Percentiles rank a stretch among this genome's conserved stretches.
phyloP scores from a whole-genome alignment of 2,888 invertebrate species.

The Dryomyza anilis region DNA sequence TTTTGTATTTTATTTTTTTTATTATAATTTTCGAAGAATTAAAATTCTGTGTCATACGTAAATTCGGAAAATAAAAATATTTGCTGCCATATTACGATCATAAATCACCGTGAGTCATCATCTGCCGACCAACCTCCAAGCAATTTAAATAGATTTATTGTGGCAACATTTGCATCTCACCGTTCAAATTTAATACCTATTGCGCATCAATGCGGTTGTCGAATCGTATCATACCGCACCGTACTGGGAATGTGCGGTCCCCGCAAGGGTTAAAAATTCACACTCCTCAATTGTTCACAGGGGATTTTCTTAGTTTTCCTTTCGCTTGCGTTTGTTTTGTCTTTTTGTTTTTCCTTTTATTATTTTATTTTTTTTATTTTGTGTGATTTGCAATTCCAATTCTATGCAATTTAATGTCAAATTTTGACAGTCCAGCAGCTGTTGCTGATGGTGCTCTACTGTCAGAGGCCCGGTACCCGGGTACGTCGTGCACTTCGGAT shows the following conservation, averaged over 20 bases:
- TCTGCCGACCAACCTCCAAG: not conserved
- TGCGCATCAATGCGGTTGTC: not conserved
- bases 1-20: too few species aligned
- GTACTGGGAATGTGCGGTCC: not conserved
- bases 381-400: conserved; percentile 20
- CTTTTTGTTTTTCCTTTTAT: not conserved
- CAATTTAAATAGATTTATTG: not conserved
- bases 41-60: too few species aligned
- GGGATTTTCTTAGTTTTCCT: not conserved
- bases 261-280: not conserved
- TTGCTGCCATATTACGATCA: too few species aligned
- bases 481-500: not conserved
- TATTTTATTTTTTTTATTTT: conserved; percentile 7
- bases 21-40: too few species aligned
- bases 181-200: not conserved
- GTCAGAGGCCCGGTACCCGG: not conserved
- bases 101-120: not conserved
- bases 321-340: not conserved
- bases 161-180: not conserved
- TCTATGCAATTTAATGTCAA: conserved; percentile 32
- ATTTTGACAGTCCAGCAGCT: conserved; percentile 38
- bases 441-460: too few species aligned
- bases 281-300: not conserved
- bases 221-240: too few species aligned
- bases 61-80: too few species aligned